Evolutionary conservation across 2,113 vertebrate genomes (phyloP), one percentile per base, ranked within the genome.

Genomic region (Trichechus manatus): DNA sequence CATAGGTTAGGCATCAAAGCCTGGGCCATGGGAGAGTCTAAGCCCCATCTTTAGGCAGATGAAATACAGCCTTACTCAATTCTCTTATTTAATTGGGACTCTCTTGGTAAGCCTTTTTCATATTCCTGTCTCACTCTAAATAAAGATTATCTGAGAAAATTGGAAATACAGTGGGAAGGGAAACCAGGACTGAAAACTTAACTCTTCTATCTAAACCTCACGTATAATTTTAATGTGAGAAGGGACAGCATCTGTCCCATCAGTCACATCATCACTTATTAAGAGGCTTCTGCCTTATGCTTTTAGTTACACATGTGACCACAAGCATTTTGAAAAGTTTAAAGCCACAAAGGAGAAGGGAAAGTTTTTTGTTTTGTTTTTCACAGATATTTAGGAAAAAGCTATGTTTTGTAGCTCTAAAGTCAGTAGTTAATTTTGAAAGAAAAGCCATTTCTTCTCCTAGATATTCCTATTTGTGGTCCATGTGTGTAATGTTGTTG

Each of bases 291-390:
- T 77, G 22, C 74, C 9, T 82, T 80, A 59, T 5, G 23, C 19
- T 86, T 89, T 66, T 31, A 70, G 68, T 79, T 94, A 64, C 86
- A 61, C n/a, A 80, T 66, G n/a, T 89, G 53, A 66, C 87, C 87
- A 36, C 20, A 77, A 94, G 79, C 61, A 85, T 31, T 87, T 53
- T 80, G 36, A 89, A 93, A 94, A 83, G 53, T 33, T 72, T 81
- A 50, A 92, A 91, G 25, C 59, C 94, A 33, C 6, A n/a, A 78
- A 88, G 9, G 27, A 68, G 63, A 92, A 88, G 33, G n/a, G 6
- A 42, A 87, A 11, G 1, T 29, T 78, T 89, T 53, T 25, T 25
- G 63, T 27, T 87, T 63, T 50, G 29, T 72, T 39, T 87, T 91
- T 44, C 64, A 64, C 42, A 59, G 8, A 39, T 87, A 89, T 74